Percentiles rank a stretch among this genome's conserved stretches.
These are phyloP conservation scores for Dysdera silvatica DNA, from an alignment of 1,140 invertebrate genomes.

Conservation along the genomic window DNA sequence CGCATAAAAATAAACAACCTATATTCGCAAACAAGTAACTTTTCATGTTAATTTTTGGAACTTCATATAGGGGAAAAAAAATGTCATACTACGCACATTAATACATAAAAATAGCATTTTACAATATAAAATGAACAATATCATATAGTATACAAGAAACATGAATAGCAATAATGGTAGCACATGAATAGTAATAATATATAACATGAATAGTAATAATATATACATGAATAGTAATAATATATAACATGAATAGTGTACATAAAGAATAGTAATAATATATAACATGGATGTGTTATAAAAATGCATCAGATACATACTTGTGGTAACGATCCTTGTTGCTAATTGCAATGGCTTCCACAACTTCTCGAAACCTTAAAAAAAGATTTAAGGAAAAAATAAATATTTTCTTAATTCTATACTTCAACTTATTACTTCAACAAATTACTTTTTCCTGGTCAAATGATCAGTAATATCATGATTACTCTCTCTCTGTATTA, in stretches of 20 bases:
- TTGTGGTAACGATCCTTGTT: constrained; percentile 69
- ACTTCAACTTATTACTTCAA: neutral
- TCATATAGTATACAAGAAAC: neutral
- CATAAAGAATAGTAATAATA: neutral
- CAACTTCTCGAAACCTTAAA: constrained; percentile 64
- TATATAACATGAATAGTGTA: neutral
- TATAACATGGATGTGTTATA: neutral
- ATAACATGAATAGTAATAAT: neutral
- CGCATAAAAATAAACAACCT: no score
- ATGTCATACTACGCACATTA: no score
- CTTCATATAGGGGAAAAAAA: no score
- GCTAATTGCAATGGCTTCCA: constrained; percentile 69
- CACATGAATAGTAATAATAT: neutral
- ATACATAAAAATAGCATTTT: no score
- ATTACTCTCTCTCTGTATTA: no score
- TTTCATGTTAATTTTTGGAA: no score
- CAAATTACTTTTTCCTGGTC: no score
- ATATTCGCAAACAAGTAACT: no score
- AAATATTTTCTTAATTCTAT: neutral
- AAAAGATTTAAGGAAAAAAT: constrained; percentile 22
- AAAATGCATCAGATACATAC: constrained; percentile 42
- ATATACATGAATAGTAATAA: neutral
- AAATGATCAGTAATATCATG: no score
- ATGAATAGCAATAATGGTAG: neutral
- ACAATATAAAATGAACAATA: no score